Evolutionary conservation across 2,888 invertebrate genomes (phyloP), one percentile per base, ranked within the genome.

Genomic region (Phaonia tiefii): DNA sequence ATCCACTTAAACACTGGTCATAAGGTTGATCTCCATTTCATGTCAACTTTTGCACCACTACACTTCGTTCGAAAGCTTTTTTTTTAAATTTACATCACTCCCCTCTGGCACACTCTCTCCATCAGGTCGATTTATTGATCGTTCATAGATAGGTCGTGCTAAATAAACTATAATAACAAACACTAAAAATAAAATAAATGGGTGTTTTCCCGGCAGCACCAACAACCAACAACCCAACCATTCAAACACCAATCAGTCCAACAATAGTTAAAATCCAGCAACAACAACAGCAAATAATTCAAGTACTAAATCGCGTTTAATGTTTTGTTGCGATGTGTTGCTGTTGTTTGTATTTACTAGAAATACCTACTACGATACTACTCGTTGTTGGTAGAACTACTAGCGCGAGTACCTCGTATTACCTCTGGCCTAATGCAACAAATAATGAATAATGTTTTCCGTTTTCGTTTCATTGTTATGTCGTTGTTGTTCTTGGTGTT

Each of bases 361-460:
- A 44, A 2, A 11, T 13, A 4, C 44, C n/a, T n/a, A n/a, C n/a
- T n/a, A n/a, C n/a, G n/a, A n/a, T 44, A 13, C 44, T n/a, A 44
- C 54, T 54, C n/a, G n/a, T n/a, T n/a, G n/a, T 54, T 10, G 46
- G 4, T 8, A 31, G 8, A 5, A 31, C 31, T 31, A 31, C 8
- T 31, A 31, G n/a, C n/a, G n/a, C n/a, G n/a, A n/a, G n/a, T n/a
- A n/a, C n/a, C 31, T 15, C 11, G 17, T 46, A 15, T 46, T 72
- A 58, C 42, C 56, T 56, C 44, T 46, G 46, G 73, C 51, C 73
- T 31, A 65, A 63, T 39, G 54, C 22, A 39, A 13, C 60, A 15
- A 5, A 72, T 63, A 65, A 73, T 73, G 73, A 73, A 65, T 73
- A 73, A 73, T 73, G 73, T 63, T 63, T 72, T 73, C 73, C 73